Evolutionary conservation across 2,888 invertebrate genomes (phyloP).

Genomic region (Platypus cylindrus): DNA sequence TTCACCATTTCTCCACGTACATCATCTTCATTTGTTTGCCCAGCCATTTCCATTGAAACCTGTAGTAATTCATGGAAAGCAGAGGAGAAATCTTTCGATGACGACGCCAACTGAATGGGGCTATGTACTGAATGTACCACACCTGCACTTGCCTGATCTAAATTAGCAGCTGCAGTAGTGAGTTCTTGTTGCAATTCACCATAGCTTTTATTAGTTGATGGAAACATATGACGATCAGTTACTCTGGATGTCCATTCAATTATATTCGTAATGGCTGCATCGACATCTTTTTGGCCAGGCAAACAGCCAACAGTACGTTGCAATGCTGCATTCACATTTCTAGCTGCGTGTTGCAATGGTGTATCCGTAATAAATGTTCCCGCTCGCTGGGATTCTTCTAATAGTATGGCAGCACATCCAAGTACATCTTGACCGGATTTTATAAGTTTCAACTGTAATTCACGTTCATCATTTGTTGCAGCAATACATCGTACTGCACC

Average conservation of each 20-base stretch:
- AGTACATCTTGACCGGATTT: constrained; percentile 55
- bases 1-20: constrained; percentile 60
- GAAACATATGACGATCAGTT: constrained; percentile 62
- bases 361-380: constrained; percentile 53
- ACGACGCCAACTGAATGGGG: constrained; percentile 55
- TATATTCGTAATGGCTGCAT: constrained; percentile 72
- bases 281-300: constrained; percentile 91
- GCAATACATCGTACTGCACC: constrained; percentile 57
- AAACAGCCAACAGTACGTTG: constrained; percentile 69
- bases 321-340: constrained; percentile 49
- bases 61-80: constrained; percentile 68
- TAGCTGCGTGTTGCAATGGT: constrained; percentile 60
- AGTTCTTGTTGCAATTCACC: constrained; percentile 76
- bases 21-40: constrained; percentile 62
- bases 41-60: constrained; percentile 75
- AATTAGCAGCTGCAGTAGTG: constrained; percentile 67
- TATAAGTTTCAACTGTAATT: constrained; percentile 44
- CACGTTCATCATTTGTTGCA: constrained; percentile 50
- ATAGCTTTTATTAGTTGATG: constrained; percentile 58
- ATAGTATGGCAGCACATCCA: constrained; percentile 18
- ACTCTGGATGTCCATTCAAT: constrained; percentile 63
- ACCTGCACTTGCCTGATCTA: constrained; percentile 73
- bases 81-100: constrained; percentile 64
- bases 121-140: constrained; percentile 67
- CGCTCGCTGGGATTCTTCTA: constrained; percentile 59